Conservation (phyloP, 2,888 invertebrate species). For the Scaptodrosophila latifasciaeformis region DNA sequence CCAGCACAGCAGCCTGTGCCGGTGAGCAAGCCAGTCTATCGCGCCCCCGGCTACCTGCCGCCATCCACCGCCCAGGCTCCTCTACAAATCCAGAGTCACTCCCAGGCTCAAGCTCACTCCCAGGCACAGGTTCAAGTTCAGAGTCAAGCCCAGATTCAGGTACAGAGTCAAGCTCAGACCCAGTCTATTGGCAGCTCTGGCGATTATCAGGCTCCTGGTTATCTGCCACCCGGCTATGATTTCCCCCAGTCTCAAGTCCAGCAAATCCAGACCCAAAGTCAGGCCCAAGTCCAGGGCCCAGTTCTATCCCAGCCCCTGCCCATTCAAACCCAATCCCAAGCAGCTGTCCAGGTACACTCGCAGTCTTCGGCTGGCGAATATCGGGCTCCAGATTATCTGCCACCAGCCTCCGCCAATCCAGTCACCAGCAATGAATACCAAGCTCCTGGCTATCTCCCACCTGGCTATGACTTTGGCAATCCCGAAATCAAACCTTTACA, state of each 20-base stretch:
- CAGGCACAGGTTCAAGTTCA: too few species aligned
- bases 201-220: constrained; percentile 41
- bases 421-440: neutral
- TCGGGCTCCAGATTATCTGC: constrained; percentile 14
- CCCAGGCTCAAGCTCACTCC: constrained; percentile 4
- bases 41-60: constrained; percentile 39
- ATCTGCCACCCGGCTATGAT: constrained; percentile 48
- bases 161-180: constrained; percentile 7
- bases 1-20: constrained; percentile 8
- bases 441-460: constrained; percentile 43
- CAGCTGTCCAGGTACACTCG: neutral
- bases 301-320: too few species aligned
- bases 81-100: constrained; percentile 15
- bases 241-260: neutral
- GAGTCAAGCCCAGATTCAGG: constrained; percentile 16
- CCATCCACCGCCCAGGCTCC: constrained; percentile 20
- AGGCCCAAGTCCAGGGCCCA: neutral
- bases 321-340: neutral
- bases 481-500: constrained; percentile 1
- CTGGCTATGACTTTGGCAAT: constrained; percentile 41
- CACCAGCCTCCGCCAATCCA: neutral
- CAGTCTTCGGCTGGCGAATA: neutral
- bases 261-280: neutral
- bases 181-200: constrained; percentile 16
- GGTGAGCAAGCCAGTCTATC: constrained; percentile 16